Percentiles rank a stretch among this genome's conserved stretches.
phyloP scores from a whole-genome alignment of 2,797 vertebrate genomes.

The Lagocephalus sceleratus region DNA sequence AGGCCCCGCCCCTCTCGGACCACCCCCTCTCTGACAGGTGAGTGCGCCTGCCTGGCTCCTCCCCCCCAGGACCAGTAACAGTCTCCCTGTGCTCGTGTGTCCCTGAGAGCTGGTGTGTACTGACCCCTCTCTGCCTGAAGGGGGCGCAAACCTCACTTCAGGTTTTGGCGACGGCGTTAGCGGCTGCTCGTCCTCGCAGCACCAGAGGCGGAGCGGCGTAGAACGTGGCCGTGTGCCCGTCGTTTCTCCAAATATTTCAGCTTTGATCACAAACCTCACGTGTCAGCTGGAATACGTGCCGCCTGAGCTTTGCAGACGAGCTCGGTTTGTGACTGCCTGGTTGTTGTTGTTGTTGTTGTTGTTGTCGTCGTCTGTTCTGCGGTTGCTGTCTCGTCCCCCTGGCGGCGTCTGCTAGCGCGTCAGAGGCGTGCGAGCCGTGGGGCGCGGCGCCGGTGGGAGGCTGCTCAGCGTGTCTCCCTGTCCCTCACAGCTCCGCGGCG shows the following conservation, averaged over 20 bases:
- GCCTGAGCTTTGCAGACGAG: constrained; percentile 42
- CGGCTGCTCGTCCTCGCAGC: too few relatives aligned
- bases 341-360: constrained; percentile 60
- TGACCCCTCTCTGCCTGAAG: too few relatives aligned
- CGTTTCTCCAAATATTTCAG: constrained; percentile 57
- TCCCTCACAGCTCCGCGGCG: constrained; percentile 81
- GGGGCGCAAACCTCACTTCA: too few relatives aligned
- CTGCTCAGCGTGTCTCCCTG: constrained; percentile 83
- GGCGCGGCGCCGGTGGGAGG: constrained; percentile 70
- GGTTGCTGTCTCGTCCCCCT: constrained; percentile 51
- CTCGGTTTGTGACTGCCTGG: constrained; percentile 62
- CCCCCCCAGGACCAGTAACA: not conserved
- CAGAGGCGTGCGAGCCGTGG: constrained; percentile 77
- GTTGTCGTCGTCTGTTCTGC: constrained; percentile 44
- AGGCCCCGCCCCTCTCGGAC: constrained; percentile 56
- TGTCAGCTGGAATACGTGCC: constrained; percentile 59
- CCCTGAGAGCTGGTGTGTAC: too few relatives aligned
- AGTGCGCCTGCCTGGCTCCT: constrained; percentile 49
- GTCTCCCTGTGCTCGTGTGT: too few relatives aligned
- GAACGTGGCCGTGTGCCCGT: too few relatives aligned
- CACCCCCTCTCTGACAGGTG: constrained; percentile 78
- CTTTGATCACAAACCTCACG: constrained; percentile 14
- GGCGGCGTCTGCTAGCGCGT: constrained; percentile 65
- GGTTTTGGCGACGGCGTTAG: too few relatives aligned
- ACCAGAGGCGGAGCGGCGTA: too few relatives aligned